phyloP scores from a whole-genome alignment of 2,113 vertebrate genomes.

The Guaruba guarouba region DNA sequence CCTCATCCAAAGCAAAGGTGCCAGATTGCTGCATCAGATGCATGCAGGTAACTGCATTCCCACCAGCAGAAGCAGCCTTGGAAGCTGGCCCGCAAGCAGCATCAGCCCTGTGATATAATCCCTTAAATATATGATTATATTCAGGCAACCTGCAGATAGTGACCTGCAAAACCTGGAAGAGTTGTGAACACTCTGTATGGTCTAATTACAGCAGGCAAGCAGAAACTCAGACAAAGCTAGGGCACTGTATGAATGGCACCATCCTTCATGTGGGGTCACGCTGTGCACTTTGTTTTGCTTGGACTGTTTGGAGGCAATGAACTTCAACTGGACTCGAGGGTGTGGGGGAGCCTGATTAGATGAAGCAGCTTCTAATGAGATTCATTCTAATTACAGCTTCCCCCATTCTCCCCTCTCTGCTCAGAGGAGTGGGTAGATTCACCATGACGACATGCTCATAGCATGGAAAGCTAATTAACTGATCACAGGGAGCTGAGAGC shows the following conservation, averaged over 20 bases:
- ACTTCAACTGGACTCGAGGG: conserved; percentile 58
- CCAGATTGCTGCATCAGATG: not conserved
- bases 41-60: accelerated
- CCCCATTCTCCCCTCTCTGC: conserved; percentile 71
- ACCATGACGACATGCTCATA: conserved; percentile 76
- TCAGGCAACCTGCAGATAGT: not conserved
- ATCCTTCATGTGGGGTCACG: not conserved
- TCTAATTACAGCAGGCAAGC: not conserved
- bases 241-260: not conserved
- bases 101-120: not conserved
- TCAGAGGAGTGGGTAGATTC: conserved; percentile 70
- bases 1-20: not conserved
- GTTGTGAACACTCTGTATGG: not conserved
- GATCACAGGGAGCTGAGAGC: conserved; percentile 60
- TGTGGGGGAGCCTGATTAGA: conserved; percentile 76
- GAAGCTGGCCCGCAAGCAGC: not conserved
- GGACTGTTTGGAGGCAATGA: conserved; percentile 67
- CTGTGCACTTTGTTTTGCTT: not conserved
- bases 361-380: conserved; percentile 83
- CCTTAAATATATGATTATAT: not conserved
- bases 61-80: not conserved
- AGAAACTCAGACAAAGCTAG: not conserved
- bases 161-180: not conserved
- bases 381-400: conserved; percentile 85
- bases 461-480: conserved; percentile 74